Base-by-base conservation (phyloP, 2,797 vertebrate genomes). In the Sebastes matsubarae region DNA sequence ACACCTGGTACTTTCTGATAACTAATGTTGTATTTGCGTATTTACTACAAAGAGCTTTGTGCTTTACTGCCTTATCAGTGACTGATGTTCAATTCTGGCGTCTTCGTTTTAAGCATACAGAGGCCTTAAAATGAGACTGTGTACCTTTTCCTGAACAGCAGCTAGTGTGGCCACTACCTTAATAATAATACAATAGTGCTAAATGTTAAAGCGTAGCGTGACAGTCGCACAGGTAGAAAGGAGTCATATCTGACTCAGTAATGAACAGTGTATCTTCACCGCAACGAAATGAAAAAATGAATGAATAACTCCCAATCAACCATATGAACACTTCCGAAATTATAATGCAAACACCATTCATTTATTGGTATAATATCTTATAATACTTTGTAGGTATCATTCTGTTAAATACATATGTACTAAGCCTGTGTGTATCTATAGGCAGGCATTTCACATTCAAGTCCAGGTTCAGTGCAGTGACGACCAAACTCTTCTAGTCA, bases 391-490 rank as follows among this genome's bases (percentile, higher is more conserved):
- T 88, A 85, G 79, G 75, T 91, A 79, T 91, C 82, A 81, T 85
- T 92, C 83, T 89, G 79, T 85, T 94, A 90, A 92, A 93, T 92
- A 92, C 90, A 90, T 91, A 86, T 90, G 77, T 84, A 91, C 85
- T 78, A 68, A 42, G 88, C 88, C 86, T 90, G 86, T 89, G 86
- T 87, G 77, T 89, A 66, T 87, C 61, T 89, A 82, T 86, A 77
- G 59, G 85, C 86, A 93, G 89, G 88, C 87, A 34, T 90, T 92
- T 90, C 84, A 92, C 90, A 93, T 93, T 92, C 91, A 91, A 72
- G 68, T 92, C 84, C 88, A 83, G 89, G 83, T 89, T 91, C 81
- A 90, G 92, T 89, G 86, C 88, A 89, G 82, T 79, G 81, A 89
- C 64, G 72, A 81, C 75, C 58, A 84, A 81, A 81, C 67, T 82